phyloP scores from a whole-genome alignment of 2,888 invertebrate genomes.

The Acholoe squamosa region DNA sequence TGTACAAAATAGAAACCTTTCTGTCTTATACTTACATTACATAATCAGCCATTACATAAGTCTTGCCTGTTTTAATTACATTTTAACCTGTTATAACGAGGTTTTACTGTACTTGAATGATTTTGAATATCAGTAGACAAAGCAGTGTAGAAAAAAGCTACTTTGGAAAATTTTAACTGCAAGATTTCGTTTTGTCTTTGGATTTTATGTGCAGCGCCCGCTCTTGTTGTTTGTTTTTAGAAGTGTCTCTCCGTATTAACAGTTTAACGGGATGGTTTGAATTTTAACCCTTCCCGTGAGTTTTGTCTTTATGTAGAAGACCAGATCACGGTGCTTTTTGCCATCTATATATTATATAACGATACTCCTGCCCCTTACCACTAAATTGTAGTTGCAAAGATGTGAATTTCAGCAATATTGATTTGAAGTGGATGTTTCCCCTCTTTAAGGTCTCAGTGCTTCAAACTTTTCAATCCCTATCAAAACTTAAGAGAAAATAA shows the following conservation, averaged over 20 bases:
- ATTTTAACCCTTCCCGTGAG: background rate
- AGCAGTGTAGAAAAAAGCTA: too few species aligned
- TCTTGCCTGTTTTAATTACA: background rate
- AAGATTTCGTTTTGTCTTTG: background rate
- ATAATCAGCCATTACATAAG: background rate
- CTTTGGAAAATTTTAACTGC: background rate
- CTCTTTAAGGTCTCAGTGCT: too few species aligned
- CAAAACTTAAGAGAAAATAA: too few species aligned
- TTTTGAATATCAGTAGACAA: background rate
- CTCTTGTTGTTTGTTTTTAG: background rate
- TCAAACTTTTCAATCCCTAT: too few species aligned
- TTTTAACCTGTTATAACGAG: background rate
- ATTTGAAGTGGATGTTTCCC: too few species aligned
- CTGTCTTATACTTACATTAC: background rate
- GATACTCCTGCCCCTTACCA: too few species aligned
- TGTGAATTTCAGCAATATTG: too few species aligned
- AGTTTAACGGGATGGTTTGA: background rate
- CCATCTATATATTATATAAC: too few species aligned
- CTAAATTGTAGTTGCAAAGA: too few species aligned
- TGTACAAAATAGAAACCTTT: too few species aligned
- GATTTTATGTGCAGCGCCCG: constrained; percentile 6
- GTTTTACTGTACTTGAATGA: background rate
- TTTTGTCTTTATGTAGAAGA: too few species aligned
- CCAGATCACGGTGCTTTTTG: too few species aligned
- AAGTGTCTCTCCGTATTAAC: background rate